phyloP scores from a whole-genome alignment of 2,113 vertebrate species.

The Albula glossodonta region DNA sequence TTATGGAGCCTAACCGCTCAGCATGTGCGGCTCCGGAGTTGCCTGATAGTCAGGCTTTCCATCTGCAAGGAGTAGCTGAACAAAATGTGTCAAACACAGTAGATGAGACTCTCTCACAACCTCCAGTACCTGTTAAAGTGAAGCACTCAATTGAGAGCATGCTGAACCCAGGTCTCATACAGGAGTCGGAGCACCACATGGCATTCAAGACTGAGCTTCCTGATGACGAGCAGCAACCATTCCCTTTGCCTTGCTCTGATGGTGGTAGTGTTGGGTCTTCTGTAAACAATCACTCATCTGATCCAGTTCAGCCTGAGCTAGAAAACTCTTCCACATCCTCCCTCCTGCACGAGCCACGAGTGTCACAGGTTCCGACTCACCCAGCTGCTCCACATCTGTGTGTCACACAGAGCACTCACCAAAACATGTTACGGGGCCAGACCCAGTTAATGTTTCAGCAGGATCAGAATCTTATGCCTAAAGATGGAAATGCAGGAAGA shows the following conservation, averaged over 20 bases:
- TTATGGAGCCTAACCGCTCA: conserved; percentile 12
- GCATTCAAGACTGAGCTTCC: conserved; percentile 33
- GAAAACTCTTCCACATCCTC: conserved; percentile 21
- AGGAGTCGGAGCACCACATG: conserved; percentile 27
- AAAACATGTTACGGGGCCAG: conserved; percentile 42
- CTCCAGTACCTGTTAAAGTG: conserved; percentile 15
- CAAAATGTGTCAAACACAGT: not conserved
- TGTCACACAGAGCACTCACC: conserved; percentile 40
- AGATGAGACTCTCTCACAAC: conserved; percentile 13
- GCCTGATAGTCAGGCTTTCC: conserved; percentile 8
- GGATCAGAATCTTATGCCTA: conserved; percentile 30
- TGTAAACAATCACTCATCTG: conserved; percentile 32
- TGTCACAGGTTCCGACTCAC: conserved; percentile 30
- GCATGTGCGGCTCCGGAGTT: conserved; percentile 38
- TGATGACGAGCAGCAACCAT: conserved; percentile 11
- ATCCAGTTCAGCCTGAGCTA: conserved; percentile 25
- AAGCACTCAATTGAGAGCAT: conserved; percentile 52
- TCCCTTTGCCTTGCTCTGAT: conserved; percentile 28
- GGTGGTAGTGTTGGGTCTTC: conserved; percentile 44
- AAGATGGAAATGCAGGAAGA: conserved; percentile 36
- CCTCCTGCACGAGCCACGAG: conserved; percentile 42
- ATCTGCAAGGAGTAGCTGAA: conserved; percentile 30
- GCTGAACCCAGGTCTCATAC: conserved; percentile 29
- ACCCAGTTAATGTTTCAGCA: conserved; percentile 34
- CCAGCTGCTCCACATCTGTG: conserved; percentile 47